These are phyloP conservation scores for Chloroceryle amazona DNA, from an alignment of 2,797 vertebrate species.

Conservation along the genomic window DNA sequence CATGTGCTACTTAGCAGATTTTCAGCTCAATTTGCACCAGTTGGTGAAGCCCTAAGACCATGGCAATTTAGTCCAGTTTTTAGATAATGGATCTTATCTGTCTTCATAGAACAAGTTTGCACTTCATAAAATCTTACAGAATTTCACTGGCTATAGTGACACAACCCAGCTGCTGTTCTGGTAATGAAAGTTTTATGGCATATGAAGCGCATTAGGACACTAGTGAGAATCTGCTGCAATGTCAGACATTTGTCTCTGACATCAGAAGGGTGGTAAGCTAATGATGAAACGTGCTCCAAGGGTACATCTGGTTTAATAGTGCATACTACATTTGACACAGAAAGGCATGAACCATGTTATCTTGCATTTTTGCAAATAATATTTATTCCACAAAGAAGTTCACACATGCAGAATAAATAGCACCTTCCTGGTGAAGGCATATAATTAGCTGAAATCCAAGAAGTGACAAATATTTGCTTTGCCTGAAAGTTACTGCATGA, in stretches of 20 bases:
- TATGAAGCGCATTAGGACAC: background rate
- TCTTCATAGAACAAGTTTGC: background rate
- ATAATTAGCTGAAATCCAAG: conserved; percentile 77
- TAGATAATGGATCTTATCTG: background rate
- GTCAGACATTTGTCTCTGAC: conserved; percentile 33
- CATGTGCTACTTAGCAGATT: background rate
- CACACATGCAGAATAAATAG: conserved; percentile 75
- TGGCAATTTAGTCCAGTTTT: background rate
- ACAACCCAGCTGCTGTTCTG: background rate
- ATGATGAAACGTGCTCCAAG: conserved; percentile 19
- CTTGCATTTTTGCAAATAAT: conserved; percentile 72
- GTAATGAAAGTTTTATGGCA: conserved; percentile 11
- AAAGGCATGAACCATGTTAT: conserved; percentile 51
- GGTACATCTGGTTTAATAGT: conserved; percentile 47
- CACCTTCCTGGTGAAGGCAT: conserved; percentile 64
- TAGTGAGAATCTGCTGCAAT: background rate
- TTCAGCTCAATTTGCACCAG: background rate
- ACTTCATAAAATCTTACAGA: background rate
- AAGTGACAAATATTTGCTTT: conserved; percentile 69
- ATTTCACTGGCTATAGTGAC: background rate
- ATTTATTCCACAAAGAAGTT: conserved; percentile 74
- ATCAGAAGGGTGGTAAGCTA: conserved; percentile 38
- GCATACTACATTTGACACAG: conserved; percentile 57
- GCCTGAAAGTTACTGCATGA: conserved; percentile 58
- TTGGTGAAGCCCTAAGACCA: background rate